Base-by-base conservation (phyloP, 1,140 invertebrate genomes). In the Caenorhabditis briggsae region DNA sequence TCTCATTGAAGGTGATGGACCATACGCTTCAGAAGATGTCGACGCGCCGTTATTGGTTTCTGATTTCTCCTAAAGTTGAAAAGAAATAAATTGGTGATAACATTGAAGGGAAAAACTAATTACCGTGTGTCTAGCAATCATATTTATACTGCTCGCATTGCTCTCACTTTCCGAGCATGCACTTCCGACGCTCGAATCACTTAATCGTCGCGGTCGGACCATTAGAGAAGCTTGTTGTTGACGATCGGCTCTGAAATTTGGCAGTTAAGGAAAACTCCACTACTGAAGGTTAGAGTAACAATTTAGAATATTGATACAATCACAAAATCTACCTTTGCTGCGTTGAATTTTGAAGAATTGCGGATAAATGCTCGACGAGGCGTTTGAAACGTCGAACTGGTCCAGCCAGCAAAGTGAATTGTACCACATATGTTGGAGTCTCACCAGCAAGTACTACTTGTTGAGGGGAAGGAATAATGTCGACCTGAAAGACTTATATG, bases 341-440 rank as follows among this genome's bases (percentile, higher is more conserved):
- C 6, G 87, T 74, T 18, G 86, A 89, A 20, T 87, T 65, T 82
- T 91, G 90, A 14, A 91, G 82, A 64, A 91, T 88, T 12, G 88
- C 56, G 12, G 90, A 88, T 16, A 91, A 64, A 65, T 91, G 90
- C 55, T 91, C 90, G 18, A 91, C 90, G 18, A 91, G 82, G 23
- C 90, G 86, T 9, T 87, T 83, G 85, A 92, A 91, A 23, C 90
- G 82, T n/a, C 90, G 83, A 11, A 91, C 88, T 65, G 90, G 91
- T 11, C 90, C 90, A 25, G 90, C 89, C 14, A 90, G 25, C 46
- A 91, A 56, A 5, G 89, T 90, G 56, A 92, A 91, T 70, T 91
- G 91, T 6, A 91, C 90, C 7, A 91, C 89, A 83, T 90, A 91
- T 16, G 89, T 92, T 33, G 91, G 91, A n/a, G 82, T 74, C 25